Percentiles rank a stretch among this genome's conserved stretches.
phyloP scores from a whole-genome alignment of 2,113 vertebrate species.

The Xiphophorus hellerii region DNA sequence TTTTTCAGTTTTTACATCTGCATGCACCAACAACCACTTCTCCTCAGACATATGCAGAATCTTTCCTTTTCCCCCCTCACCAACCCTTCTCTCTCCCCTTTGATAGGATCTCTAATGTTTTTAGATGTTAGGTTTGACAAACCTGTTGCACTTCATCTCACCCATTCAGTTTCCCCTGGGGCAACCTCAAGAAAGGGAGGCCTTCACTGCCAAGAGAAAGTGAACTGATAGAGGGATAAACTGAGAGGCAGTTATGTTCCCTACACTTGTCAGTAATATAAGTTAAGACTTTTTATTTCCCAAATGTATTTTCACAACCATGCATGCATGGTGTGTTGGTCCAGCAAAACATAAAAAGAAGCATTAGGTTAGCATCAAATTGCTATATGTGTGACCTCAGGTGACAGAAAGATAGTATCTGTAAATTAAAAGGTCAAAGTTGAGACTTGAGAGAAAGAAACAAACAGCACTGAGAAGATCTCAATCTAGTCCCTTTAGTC shows the following conservation, averaged over 20 bases:
- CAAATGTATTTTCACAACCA: not conserved
- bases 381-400: not conserved
- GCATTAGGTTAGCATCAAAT: not conserved
- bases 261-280: not conserved
- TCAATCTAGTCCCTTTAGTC: not conserved
- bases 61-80: too few relatives aligned
- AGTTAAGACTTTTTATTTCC: not conserved
- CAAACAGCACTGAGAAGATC: not conserved
- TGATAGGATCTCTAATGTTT: constrained; percentile 47
- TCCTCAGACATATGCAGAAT: not conserved
- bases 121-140: constrained; percentile 40
- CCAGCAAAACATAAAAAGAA: not conserved
- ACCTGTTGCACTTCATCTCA: constrained; percentile 11
- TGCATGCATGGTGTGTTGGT: not conserved
- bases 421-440: not conserved
- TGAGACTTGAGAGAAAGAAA: not conserved
- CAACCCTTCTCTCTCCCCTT: not conserved
- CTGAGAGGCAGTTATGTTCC: not conserved
- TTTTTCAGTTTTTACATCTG: not conserved
- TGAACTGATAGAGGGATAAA: too few relatives aligned
- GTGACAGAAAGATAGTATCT: not conserved
- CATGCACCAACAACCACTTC: not conserved
- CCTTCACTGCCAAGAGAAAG: constrained; percentile 5
- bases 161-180: constrained; percentile 54
- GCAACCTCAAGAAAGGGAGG: constrained; percentile 1